These are phyloP conservation scores for Malurus melanocephalus DNA, from an alignment of 2,113 vertebrate species.

Conservation along the genomic window DNA sequence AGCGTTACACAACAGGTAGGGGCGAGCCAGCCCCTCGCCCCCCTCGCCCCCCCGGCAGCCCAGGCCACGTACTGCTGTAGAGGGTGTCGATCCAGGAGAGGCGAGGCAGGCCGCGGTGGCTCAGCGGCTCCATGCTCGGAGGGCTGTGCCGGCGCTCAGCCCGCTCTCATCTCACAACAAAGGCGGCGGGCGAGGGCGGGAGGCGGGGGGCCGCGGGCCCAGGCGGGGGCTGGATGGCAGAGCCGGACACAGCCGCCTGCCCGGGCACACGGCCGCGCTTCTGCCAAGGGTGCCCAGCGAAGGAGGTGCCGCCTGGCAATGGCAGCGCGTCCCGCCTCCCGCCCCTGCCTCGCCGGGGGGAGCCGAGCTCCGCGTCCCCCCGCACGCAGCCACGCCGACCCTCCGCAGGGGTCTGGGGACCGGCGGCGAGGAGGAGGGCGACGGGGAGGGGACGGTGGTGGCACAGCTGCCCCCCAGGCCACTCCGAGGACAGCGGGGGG, in stretches of 20 bases:
- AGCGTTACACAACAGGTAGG: conserved; percentile 62
- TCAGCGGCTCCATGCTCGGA: conserved; percentile 90
- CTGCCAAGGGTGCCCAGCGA: conserved; percentile 22
- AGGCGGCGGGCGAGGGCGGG: conserved; percentile 58
- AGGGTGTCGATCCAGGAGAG: conserved; percentile 98
- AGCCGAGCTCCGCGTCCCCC: conserved; percentile 1
- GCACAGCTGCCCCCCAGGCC: neutral
- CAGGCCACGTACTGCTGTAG: conserved; percentile 91
- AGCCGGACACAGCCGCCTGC: neutral
- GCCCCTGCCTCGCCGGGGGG: conserved; percentile 37
- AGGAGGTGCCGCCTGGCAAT: conserved; percentile 36
- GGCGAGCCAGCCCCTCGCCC: neutral
- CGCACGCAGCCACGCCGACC: conserved; percentile 32
- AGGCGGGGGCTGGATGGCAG: conserved; percentile 8
- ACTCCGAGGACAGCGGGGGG: neutral
- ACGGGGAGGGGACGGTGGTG: neutral
- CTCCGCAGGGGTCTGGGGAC: conserved; percentile 10
- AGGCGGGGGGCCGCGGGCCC: conserved; percentile 52
- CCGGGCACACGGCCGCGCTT: neutral
- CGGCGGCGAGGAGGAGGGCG: neutral
- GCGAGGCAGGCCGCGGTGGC: conserved; percentile 89
- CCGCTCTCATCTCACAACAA: conserved; percentile 73
- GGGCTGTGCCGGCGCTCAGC: conserved; percentile 32
- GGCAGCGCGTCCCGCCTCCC: conserved; percentile 44
- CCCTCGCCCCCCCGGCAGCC: neutral